Evolutionary conservation across 2,888 invertebrate species (phyloP).

Genomic region (Leptothorax acervorum): DNA sequence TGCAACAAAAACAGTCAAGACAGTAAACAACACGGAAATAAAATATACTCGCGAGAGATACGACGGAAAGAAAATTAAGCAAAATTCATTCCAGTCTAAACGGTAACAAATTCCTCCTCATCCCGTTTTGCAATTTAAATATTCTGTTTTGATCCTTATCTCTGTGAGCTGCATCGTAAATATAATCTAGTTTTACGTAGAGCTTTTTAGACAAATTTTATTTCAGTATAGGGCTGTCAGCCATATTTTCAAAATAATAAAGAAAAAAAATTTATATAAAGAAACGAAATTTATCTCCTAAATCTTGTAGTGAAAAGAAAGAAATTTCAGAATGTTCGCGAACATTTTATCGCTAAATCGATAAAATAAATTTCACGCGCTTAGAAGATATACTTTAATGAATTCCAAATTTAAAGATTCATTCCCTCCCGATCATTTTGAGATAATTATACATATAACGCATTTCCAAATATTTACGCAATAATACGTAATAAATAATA

Average conservation of each 20-base stretch:
- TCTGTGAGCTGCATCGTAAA: background rate
- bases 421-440: background rate
- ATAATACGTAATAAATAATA: conserved; percentile 2
- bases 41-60: conserved; percentile 36
- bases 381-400: background rate
- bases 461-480: background rate
- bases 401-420: background rate
- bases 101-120: conserved; percentile 17
- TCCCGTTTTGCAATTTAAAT: conserved; percentile 19
- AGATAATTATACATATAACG: background rate
- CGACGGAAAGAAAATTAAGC: background rate
- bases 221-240: background rate
- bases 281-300: background rate
- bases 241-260: background rate
- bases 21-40: conserved; percentile 34
- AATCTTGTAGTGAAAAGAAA: background rate
- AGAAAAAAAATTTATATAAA: background rate
- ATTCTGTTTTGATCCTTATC: background rate
- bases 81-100: conserved; percentile 30
- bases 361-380: background rate
- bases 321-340: background rate
- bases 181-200: background rate
- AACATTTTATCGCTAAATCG: background rate
- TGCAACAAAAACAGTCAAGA: conserved; percentile 36
- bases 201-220: background rate